Base-by-base conservation (phyloP, 2,888 invertebrate species). In the Lissocephala sabroskyi region DNA sequence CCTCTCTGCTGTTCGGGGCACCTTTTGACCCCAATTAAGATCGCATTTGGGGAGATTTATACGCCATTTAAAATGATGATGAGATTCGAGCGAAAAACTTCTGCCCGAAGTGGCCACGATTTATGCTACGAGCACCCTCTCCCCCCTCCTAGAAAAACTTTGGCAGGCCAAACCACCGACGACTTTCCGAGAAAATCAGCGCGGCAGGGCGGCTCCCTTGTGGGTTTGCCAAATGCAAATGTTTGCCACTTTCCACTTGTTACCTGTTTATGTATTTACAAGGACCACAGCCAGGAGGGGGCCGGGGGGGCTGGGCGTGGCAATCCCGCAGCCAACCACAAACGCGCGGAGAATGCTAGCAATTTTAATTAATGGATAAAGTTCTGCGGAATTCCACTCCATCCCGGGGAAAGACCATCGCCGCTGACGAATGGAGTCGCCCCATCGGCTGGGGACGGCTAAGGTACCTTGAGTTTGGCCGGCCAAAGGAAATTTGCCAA, bases 311-410 rank as follows among this genome's bases (percentile, higher is more conserved):
- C 14, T n/a, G 26, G 39, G 41, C 28, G 51, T 48, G 52, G 45
- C 32, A 62, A 41, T 40, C 52, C 45, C 54, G 42, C 65, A 62
- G 43, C 70, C 77, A 71, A 70, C 77, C 70, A 45, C 53, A 51
- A n/a, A 49, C 42, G 61, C 64, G 37, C 35, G 40, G 49, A 62
- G 58, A 79, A 66, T 76, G 71, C 65, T 62, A 62, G 64, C 61
- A 79, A 74, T 82, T 80, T 82, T 82, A 82, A 83, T 82, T 82
- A 82, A 83, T 82, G 80, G 79, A 76, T 75, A 82, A 82, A 82
- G 83, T 83, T 75, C 59, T 62, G 62, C 56, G 62, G 58, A 68
- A 74, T 73, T 75, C 60, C 59, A 49, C 58, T 45, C 51, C 46
- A 17, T n/a, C n/a, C n/a, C n/a, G n/a, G n/a, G n/a, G n/a, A n/a